phyloP scores from a whole-genome alignment of 2,113 vertebrate species.

The Nycticryphes semicollaris region DNA sequence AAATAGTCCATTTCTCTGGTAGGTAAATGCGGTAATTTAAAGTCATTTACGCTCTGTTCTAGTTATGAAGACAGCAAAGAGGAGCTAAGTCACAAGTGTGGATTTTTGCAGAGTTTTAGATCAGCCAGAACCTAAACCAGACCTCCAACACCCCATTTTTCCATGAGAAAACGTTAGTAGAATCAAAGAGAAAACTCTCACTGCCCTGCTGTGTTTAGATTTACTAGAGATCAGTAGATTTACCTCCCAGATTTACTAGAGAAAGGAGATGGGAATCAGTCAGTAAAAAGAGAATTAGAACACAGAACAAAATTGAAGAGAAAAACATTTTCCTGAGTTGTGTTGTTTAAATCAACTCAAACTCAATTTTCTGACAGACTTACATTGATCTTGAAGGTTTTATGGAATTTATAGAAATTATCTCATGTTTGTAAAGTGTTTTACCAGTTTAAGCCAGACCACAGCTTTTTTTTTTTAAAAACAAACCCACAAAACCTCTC shows the following conservation, averaged over 20 bases:
- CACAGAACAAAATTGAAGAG: not conserved
- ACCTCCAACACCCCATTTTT: not conserved
- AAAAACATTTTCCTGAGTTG: not conserved
- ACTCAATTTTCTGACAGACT: not conserved
- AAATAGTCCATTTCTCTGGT: not conserved
- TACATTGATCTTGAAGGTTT: not conserved
- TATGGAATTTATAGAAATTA: not conserved
- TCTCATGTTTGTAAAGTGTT: not conserved
- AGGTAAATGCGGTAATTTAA: not conserved
- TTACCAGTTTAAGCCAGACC: not conserved
- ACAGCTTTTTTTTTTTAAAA: not conserved
- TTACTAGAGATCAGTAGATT: too few species aligned
- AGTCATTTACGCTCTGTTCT: not conserved
- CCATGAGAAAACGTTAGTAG: not conserved
- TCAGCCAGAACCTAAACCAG: not conserved
- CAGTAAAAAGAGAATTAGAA: not conserved
- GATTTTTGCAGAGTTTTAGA: not conserved
- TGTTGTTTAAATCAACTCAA: not conserved
- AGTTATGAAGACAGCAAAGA: not conserved
- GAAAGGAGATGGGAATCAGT: not conserved
- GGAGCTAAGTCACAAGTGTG: not conserved
- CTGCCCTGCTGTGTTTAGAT: not conserved
- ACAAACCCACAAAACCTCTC: not conserved
- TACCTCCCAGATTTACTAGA: not conserved
- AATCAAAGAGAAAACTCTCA: not conserved